A percentile compares a stretch with the other conserved stretches of the same genome.
phyloP scores from a whole-genome alignment of 2,797 vertebrate genomes.

The Hippopotamyrus pictus region DNA sequence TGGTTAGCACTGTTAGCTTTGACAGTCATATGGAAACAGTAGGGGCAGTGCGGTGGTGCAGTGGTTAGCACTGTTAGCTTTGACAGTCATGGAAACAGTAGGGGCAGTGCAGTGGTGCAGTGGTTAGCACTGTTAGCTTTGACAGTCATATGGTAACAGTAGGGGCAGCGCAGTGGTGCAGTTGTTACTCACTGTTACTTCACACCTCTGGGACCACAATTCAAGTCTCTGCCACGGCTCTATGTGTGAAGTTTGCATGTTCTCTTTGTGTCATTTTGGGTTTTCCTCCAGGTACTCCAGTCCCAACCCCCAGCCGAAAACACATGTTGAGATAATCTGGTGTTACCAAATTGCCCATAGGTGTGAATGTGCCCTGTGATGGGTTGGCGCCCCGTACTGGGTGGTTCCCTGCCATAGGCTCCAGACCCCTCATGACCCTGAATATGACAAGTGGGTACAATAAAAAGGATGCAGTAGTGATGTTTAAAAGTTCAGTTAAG shows the following conservation, averaged over 20 bases:
- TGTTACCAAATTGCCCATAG: background rate
- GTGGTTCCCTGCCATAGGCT: background rate
- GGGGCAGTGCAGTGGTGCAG: no score
- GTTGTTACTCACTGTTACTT: background rate
- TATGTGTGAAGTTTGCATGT: background rate
- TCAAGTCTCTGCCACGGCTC: background rate
- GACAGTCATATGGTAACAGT: no score
- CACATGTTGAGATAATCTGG: background rate
- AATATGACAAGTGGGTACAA: background rate
- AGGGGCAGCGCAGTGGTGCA: no score
- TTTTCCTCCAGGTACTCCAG: background rate
- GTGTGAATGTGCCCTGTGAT: background rate
- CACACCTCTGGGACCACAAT: background rate
- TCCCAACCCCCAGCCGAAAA: background rate
- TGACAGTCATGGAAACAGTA: no score
- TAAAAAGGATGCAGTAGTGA: background rate
- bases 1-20: no score
- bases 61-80: no score
- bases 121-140: no score
- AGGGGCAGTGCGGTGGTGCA: no score
- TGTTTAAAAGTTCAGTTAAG: background rate
- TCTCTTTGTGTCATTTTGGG: background rate
- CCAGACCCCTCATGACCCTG: background rate
- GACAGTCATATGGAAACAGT: no score
- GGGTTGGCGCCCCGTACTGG: background rate